These are phyloP conservation scores for Morphnarchus princeps DNA, from an alignment of 2,113 vertebrate genomes.

Conservation along the genomic window DNA sequence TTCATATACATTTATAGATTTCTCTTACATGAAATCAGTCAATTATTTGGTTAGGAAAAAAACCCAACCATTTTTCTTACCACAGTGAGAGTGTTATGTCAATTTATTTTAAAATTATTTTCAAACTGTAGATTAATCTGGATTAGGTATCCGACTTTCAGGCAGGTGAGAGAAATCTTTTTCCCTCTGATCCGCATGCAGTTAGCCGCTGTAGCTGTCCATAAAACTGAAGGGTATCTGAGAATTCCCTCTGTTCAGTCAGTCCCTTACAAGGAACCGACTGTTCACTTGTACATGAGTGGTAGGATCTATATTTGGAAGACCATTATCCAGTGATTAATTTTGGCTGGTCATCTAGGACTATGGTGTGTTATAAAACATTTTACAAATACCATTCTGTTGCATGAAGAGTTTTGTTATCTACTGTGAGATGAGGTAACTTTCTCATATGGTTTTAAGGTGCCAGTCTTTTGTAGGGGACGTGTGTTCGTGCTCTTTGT, in stretches of 20 bases:
- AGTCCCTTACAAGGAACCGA: background rate
- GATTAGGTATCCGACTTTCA: background rate
- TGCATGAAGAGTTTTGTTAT: background rate
- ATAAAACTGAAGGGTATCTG: background rate
- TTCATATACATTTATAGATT: background rate
- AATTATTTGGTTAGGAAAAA: background rate
- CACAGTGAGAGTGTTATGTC: background rate
- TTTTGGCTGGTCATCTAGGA: background rate
- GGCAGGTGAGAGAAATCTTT: background rate
- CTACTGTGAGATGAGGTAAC: background rate
- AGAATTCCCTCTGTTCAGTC: background rate
- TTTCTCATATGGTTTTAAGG: background rate
- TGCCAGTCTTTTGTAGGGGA: background rate
- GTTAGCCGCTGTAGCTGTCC: background rate
- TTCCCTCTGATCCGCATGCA: background rate
- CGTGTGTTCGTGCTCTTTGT: background rate
- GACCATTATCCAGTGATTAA: background rate
- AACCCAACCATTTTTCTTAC: background rate
- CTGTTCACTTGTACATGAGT: rapidly evolving
- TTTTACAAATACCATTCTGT: background rate
- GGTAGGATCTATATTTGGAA: background rate
- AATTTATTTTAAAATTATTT: background rate
- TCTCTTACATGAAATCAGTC: background rate
- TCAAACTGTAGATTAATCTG: background rate
- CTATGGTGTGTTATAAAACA: background rate